These are phyloP conservation scores for Lycocerus yunnanus DNA, from an alignment of 2,888 invertebrate species.

Conservation along the genomic window DNA sequence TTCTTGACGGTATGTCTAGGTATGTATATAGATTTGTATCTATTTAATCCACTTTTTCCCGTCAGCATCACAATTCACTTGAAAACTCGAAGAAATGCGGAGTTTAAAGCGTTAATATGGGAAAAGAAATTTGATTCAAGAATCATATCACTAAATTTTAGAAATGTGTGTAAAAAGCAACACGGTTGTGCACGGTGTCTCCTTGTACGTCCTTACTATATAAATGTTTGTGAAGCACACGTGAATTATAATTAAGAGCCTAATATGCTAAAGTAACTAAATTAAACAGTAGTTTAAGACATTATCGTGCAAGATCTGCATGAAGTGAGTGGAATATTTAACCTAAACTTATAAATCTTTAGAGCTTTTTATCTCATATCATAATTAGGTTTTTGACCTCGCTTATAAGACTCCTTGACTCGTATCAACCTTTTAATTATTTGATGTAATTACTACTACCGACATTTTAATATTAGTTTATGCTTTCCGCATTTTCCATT, in stretches of 20 bases:
- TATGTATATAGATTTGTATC: too few species aligned
- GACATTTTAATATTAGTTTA: conserved; percentile 48
- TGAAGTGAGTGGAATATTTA: neutral
- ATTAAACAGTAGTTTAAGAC: neutral
- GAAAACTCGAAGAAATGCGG: too few species aligned
- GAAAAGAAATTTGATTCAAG: neutral
- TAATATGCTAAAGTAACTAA: neutral
- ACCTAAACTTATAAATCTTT: conserved; percentile 22
- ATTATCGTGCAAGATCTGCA: conserved; percentile 1
- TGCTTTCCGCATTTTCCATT: conserved; percentile 29
- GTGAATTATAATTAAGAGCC: neutral
- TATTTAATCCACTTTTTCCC: too few species aligned
- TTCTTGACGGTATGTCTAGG: too few species aligned
- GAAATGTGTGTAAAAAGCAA: too few species aligned
- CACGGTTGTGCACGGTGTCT: too few species aligned
- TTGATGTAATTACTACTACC: conserved; percentile 47
- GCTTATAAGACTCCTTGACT: conserved; percentile 43
- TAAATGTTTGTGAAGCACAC: neutral
- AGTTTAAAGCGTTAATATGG: neutral
- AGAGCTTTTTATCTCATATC: conserved; percentile 37
- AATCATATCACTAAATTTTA: too few species aligned
- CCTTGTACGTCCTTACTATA: neutral
- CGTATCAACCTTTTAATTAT: conserved; percentile 49
- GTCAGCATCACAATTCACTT: too few species aligned
- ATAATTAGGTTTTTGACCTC: conserved; percentile 49